Evolutionary conservation across 2,888 invertebrate species (phyloP).

Genomic region (Conchocele bisecta): DNA sequence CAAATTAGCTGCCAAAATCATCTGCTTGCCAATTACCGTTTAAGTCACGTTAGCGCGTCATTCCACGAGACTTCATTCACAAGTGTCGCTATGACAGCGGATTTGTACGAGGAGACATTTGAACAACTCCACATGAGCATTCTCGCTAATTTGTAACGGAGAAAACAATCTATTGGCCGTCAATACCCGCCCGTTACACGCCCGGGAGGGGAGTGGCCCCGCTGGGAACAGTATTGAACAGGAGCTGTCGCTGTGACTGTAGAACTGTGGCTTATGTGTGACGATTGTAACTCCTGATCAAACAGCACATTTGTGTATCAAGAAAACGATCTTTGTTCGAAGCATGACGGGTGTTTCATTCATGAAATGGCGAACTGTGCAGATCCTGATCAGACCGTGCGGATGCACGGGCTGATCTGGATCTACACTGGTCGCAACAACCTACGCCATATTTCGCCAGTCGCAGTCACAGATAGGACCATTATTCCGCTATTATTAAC

Average conservation of each 20-base stretch:
- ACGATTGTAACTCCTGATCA: no score
- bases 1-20: slow-evolving; percentile 54
- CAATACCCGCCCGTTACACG: slow-evolving; percentile 48
- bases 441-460: no score
- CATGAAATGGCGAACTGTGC: no score
- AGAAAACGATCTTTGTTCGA: no score
- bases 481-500: no score
- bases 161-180: slow-evolving; percentile 57
- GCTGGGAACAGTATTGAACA: slow-evolving; percentile 35
- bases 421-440: no score
- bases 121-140: slow-evolving; percentile 45
- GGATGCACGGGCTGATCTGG: no score
- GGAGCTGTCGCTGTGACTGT: neutral
- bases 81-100: slow-evolving; percentile 53
- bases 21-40: slow-evolving; percentile 56
- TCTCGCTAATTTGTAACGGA: slow-evolving; percentile 16
- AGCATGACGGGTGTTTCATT: no score
- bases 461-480: no score
- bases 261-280: no score
- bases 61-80: slow-evolving; percentile 59
- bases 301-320: no score
- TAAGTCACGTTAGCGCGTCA: slow-evolving; percentile 53
- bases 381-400: no score
- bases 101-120: slow-evolving; percentile 43
- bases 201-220: slow-evolving; percentile 14